Base-by-base conservation (phyloP, 2,113 vertebrate genomes). In the Albula goreensis region DNA sequence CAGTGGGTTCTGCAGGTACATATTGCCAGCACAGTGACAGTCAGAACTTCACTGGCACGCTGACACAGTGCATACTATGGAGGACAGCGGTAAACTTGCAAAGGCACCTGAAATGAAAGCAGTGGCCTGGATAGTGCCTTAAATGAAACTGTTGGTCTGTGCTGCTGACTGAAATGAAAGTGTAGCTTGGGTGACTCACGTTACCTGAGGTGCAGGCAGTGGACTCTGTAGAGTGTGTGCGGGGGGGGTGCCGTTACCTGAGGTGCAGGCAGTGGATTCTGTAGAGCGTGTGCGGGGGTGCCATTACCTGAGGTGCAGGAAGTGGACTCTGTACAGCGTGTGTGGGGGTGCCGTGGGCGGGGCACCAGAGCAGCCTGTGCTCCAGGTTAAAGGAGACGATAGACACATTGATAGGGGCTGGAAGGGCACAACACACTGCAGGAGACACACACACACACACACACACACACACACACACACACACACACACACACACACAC, bases 341-440 rank as follows among this genome's bases (percentile, higher is more conserved):
- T 4, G 84, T 48, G 0, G 80, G 90, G 10, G 89, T 93, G 17
- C 19, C 83, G 0, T 77, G 85, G 7, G 91, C 93, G 0, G 93
- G 91, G 31, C 81, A 87, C 90, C 94, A 94, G 31, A 85, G 88
- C 41, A 95, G 91, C 0, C 60, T 86, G 81, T 94, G 94, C 83
- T 92, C 89, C 90, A 95, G 83, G 92, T 95, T 93, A 82, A 92
- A 88, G 56, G 94, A 95, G 12, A 87, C 78, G 82, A 95, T 91
- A 82, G 90, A 89, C 48, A 94, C 86, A 0, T 89, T 92, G 89
- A 85, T 25, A 3, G 94, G 94, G 1, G 89, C 84, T 0, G 91
- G 89, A 31, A 94, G 89, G 17, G 50, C 0, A 22, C 87, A 81
- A 19, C 17, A 15, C 11, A 15, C 93, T 94, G 57, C 19, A 86